A percentile compares a stretch with the other conserved stretches of the same genome.
These are phyloP conservation scores for Mactromeris polynyma DNA, from an alignment of 2,888 invertebrate genomes.

Conservation along the genomic window DNA sequence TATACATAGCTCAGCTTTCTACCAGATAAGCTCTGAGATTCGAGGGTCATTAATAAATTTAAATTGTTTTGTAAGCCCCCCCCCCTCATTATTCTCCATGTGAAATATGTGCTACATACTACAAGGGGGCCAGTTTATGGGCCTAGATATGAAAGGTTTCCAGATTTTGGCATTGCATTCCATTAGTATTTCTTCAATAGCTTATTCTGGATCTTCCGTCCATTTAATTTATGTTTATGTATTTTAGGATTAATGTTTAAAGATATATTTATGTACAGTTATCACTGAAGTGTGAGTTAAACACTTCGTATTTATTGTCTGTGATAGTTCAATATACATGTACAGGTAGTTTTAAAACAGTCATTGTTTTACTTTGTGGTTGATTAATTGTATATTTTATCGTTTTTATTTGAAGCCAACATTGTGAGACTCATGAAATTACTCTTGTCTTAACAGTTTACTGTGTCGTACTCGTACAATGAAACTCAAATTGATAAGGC, in stretches of 20 bases:
- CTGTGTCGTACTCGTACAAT: no score
- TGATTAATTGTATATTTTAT: not conserved
- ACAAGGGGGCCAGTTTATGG: not conserved
- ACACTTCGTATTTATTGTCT: not conserved
- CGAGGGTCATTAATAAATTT: no score
- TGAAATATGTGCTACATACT: no score
- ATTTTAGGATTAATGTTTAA: not conserved
- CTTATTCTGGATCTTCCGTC: not conserved
- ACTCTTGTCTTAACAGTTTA: no score
- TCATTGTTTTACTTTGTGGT: not conserved
- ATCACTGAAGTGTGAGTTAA: not conserved
- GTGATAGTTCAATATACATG: not conserved
- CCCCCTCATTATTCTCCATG: no score
- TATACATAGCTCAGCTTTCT: no score
- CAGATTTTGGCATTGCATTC: not conserved
- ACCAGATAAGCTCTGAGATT: no score
- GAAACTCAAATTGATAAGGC: no score
- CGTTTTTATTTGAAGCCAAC: not conserved
- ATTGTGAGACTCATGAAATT: not conserved
- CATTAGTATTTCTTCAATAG: not conserved
- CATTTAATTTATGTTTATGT: not conserved
- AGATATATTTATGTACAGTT: not conserved
- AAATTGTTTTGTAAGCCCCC: no score
- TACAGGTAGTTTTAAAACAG: constrained; percentile 1
- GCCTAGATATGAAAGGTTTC: not conserved